phyloP scores from a whole-genome alignment of 1,140 invertebrate genomes.

The Hylyphantes graminicola region DNA sequence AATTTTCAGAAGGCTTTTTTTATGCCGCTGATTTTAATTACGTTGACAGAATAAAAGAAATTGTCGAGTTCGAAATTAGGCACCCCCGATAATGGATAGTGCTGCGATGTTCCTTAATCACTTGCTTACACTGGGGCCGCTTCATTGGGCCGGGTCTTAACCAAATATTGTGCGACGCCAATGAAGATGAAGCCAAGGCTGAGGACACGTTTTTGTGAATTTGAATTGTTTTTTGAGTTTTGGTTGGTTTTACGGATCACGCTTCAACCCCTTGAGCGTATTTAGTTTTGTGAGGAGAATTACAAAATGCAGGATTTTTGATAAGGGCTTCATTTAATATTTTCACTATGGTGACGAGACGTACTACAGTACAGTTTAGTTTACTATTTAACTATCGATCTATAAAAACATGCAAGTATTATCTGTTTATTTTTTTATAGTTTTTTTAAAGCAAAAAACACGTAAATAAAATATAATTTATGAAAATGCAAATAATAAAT shows the following conservation, averaged over 20 bases:
- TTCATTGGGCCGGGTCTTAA: conserved; percentile 48
- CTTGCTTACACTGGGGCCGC: conserved; percentile 57
- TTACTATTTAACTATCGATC: too few species aligned
- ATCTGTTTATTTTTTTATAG: too few species aligned
- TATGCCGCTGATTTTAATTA: conserved; percentile 56
- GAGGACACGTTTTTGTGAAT: conserved; percentile 46
- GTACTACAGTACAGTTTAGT: neutral
- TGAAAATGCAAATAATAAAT: too few species aligned
- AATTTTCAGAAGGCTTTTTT: conserved; percentile 52
- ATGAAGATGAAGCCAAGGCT: neutral
- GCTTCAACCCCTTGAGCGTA: conserved; percentile 38
- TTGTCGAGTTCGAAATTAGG: conserved; percentile 55
- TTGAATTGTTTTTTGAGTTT: conserved; percentile 15
- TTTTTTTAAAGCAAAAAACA: too few species aligned
- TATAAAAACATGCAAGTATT: too few species aligned
- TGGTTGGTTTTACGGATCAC: conserved; percentile 47
- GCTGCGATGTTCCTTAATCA: conserved; percentile 49
- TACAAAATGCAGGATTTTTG: too few species aligned
- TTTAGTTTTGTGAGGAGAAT: too few species aligned
- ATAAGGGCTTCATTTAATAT: neutral
- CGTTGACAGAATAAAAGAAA: conserved; percentile 60
- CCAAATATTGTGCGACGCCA: conserved; percentile 49
- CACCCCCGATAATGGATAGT: conserved; percentile 48
- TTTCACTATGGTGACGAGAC: neutral
- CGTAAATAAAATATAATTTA: too few species aligned